Evolutionary conservation across 2,888 invertebrate species (phyloP), one percentile per base, ranked within the genome.

Genomic region (Agrochola litura): DNA sequence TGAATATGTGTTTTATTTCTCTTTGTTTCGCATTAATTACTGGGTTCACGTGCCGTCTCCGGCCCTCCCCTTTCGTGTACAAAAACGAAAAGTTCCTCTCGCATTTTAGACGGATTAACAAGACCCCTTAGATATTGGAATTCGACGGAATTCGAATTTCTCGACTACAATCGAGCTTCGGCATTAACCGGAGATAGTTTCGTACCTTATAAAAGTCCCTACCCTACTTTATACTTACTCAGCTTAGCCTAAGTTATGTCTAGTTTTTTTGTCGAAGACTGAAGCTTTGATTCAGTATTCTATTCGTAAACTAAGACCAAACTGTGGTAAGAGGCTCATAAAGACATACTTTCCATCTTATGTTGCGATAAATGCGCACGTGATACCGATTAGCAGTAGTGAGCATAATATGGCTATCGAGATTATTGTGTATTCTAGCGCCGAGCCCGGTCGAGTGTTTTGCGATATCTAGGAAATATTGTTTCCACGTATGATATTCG

Each of bases 11-110:
- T 92, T 93, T 93, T 94, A 93, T 94, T 94, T 93, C 92, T 90
- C 88, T 91, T 92, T 94, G 94, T 94, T 93, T 93, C 90, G 91
- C 93, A 94, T 93, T 94, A 94, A 94, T 95, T 95, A 94, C 92
- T 83, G 89, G 89, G 88, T 89, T 90, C 90, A 89, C 89, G 90
- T 89, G 87, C 83, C 86, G 85, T 83, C 77, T 77, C 68, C 82
- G 86, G 70, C 80, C 92, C 91, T 90, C 92, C 93, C 89, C 83
- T 94, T 90, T 88, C 91, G 86, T 94, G 94, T 92, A 91, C 92
- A 92, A 92, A 94, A 93, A 94, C 89, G 90, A 88, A 91, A 90
- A 90, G 88, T 90, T 89, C 77, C 74, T 76, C 73, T 82, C 83
- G 82, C 82, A 74, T 87, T 92, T 89, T 86, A 88, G 87, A 85